These are phyloP conservation scores for Pterophyllum scalare DNA, from an alignment of 2,113 vertebrate genomes.

Conservation along the genomic window DNA sequence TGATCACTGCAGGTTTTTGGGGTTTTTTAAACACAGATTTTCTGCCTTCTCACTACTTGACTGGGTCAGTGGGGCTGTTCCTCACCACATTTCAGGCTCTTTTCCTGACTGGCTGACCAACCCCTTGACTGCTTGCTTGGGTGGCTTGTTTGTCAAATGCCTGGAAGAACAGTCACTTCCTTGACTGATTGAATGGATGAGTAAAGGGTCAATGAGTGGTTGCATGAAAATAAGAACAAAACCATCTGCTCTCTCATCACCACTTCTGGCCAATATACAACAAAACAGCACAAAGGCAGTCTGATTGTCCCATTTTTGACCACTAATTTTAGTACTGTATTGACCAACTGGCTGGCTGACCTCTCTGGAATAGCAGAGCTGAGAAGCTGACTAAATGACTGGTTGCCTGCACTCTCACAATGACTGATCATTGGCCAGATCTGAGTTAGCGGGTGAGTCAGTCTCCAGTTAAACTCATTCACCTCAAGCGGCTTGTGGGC, in stretches of 20 bases:
- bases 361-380: conserved; percentile 43
- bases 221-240: conserved; percentile 39
- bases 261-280: conserved; percentile 10
- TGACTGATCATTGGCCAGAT: conserved; percentile 47
- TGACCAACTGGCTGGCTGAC: conserved; percentile 50
- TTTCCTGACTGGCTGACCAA: conserved; percentile 19
- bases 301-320: conserved; percentile 19
- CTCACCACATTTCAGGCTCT: conserved; percentile 34
- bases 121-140: conserved; percentile 26
- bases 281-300: conserved; percentile 14
- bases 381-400: conserved; percentile 47
- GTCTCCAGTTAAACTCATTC: conserved; percentile 61
- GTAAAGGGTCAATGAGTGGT: conserved; percentile 38
- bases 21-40: background rate
- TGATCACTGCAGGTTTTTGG: background rate
- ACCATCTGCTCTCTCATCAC: conserved; percentile 14
- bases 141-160: conserved; percentile 25
- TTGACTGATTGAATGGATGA: conserved; percentile 41
- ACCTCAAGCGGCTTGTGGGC: conserved; percentile 41
- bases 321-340: conserved; percentile 17
- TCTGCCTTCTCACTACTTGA: conserved; percentile 1
- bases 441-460: conserved; percentile 61
- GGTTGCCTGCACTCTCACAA: conserved; percentile 48
- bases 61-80: conserved; percentile 20
- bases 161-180: conserved; percentile 33